Conservation (phyloP, 53 echinoderm and acorn worm species). For the Hippasteria phrygiana region DNA sequence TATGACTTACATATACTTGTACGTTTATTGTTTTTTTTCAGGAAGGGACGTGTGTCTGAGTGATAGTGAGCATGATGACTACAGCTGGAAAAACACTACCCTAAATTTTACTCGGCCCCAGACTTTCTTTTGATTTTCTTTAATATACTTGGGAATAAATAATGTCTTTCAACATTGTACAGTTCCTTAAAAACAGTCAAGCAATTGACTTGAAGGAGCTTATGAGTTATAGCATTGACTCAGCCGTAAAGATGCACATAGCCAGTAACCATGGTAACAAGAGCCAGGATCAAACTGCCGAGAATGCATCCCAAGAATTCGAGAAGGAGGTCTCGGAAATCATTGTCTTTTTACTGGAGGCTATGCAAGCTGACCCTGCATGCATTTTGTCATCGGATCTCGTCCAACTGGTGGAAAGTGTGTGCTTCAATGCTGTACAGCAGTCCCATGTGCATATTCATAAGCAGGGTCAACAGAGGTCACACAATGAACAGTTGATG, state of each 20-base stretch:
- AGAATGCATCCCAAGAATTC: no score
- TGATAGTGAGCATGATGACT: no score
- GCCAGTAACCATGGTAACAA: background rate
- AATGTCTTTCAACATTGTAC: constrained; percentile 55
- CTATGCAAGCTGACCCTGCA: background rate
- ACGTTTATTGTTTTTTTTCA: no score
- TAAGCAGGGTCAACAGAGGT: constrained; percentile 35
- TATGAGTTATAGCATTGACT: constrained; percentile 15
- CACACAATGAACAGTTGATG: background rate
- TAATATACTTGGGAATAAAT: no score
- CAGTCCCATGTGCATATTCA: constrained; percentile 39
- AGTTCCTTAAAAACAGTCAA: constrained; percentile 11
- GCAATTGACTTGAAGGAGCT: constrained; percentile 38
- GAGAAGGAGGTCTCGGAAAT: constrained; percentile 21
- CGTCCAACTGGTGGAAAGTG: constrained; percentile 5
- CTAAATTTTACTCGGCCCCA: no score
- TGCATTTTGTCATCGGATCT: constrained; percentile 14
- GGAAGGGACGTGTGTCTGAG: no score
- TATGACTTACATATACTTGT: no score
- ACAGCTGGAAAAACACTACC: no score
- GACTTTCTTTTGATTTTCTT: no score
- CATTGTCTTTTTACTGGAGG: constrained; percentile 19
- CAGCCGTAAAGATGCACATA: constrained; percentile 4
- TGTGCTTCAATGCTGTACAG: constrained; percentile 5
- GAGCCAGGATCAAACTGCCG: no score